A percentile compares a stretch with the other conserved stretches of the same genome.
Conservation (phyloP, 2,888 invertebrate genomes). For the Epistrophe grossulariae region DNA sequence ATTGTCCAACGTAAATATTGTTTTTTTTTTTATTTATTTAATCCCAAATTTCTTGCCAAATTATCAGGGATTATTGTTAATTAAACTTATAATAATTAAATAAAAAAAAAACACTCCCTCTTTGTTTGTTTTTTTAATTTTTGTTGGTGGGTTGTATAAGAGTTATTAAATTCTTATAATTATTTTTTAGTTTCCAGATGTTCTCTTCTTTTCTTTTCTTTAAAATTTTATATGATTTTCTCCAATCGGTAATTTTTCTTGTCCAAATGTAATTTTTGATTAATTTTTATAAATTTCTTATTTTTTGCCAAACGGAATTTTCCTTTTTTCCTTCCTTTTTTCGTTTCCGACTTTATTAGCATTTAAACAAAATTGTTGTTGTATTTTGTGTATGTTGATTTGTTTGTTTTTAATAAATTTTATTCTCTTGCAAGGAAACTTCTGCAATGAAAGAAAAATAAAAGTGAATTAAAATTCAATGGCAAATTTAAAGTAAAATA, state of each 20-base stretch:
- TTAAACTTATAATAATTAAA: constrained; percentile 18
- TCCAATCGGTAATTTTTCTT: constrained; percentile 66
- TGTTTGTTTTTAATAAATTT: not conserved
- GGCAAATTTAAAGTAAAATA: constrained; percentile 24
- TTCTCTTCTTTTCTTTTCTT: constrained; percentile 25
- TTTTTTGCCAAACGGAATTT: constrained; percentile 83
- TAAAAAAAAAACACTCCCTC: constrained; percentile 17
- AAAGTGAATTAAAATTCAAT: constrained; percentile 52
- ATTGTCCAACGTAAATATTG: constrained; percentile 40
- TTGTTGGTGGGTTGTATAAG: constrained; percentile 51
- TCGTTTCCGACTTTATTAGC: constrained; percentile 80
- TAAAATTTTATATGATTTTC: constrained; percentile 41
- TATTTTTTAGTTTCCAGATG: constrained; percentile 35
- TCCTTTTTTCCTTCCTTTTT: constrained; percentile 79
- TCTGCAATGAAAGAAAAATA: constrained; percentile 80
- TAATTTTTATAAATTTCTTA: constrained; percentile 70
- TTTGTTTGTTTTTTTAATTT: constrained; percentile 20
- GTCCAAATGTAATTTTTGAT: constrained; percentile 66
- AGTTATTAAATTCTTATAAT: constrained; percentile 26
- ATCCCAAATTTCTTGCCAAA: constrained; percentile 46
- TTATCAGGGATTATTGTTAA: constrained; percentile 8
- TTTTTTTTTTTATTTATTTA: not conserved
- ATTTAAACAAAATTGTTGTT: constrained; percentile 77
- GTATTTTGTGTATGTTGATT: constrained; percentile 29
- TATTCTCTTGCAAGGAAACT: constrained; percentile 78